phyloP scores from a whole-genome alignment of 2,888 invertebrate species.

The Andrena bucephala region DNA sequence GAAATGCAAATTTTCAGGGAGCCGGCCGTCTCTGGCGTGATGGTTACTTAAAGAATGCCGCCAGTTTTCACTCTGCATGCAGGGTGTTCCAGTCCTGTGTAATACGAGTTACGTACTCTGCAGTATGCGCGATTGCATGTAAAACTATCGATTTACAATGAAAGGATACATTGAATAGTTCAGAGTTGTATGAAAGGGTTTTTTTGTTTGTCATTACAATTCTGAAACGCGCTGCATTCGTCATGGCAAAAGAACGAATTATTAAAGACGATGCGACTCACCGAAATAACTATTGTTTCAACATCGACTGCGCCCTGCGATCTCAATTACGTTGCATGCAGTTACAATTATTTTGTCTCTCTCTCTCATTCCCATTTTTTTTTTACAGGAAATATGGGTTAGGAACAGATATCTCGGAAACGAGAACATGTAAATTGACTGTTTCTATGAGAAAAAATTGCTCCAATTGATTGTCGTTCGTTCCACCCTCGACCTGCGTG shows the following conservation, averaged over 20 bases:
- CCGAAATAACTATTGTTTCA: constrained; percentile 40
- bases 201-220: no score
- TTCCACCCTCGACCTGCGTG: no score
- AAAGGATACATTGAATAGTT: background rate
- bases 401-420: background rate
- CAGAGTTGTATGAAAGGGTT: no score
- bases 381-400: background rate
- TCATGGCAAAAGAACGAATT: no score
- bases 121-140: no score
- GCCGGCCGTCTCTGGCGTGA: background rate
- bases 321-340: constrained; percentile 1
- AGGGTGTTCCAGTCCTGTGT: no score
- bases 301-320: constrained; percentile 29
- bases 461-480: background rate
- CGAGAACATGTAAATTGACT: constrained; percentile 13
- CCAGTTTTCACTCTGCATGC: background rate
- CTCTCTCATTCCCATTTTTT: background rate
- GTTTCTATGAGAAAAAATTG: background rate
- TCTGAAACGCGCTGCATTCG: no score
- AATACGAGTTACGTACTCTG: no score
- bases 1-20: constrained; percentile 63
- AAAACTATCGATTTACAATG: no score
- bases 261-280: background rate
- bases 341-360: background rate
- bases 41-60: constrained; percentile 34